phyloP scores from a whole-genome alignment of 2,113 vertebrate genomes.

The Setophaga coronata region DNA sequence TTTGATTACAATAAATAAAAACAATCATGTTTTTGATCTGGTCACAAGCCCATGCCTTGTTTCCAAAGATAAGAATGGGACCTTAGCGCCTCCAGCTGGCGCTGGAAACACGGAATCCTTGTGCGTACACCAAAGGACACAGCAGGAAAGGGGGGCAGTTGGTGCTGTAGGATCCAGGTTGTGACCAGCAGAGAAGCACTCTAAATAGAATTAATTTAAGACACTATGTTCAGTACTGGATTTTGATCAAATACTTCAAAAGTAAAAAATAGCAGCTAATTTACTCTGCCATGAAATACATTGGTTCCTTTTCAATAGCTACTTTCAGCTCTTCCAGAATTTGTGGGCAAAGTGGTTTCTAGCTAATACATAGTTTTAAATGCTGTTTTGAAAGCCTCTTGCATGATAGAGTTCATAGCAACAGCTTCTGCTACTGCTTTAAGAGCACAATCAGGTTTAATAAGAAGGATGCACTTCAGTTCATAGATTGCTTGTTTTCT shows the following conservation, averaged over 20 bases:
- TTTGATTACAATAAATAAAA: neutral
- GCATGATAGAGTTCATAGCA: constrained; percentile 27
- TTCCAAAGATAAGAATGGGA: neutral
- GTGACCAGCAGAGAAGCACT: neutral
- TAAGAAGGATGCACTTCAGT: constrained; percentile 18
- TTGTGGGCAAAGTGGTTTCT: constrained; percentile 43
- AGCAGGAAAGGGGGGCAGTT: neutral
- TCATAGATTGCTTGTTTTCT: constrained; percentile 41
- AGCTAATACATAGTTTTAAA: constrained; percentile 46
- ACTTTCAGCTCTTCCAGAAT: constrained; percentile 49
- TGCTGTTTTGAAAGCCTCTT: constrained; percentile 62
- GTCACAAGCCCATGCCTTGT: neutral
- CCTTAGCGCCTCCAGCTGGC: neutral
- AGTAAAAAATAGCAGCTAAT: constrained; percentile 25
- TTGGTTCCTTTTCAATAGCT: constrained; percentile 51
- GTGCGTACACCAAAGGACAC: accelerated
- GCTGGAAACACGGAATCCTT: accelerated
- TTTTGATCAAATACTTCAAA: constrained; percentile 43
- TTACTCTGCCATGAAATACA: constrained; percentile 12
- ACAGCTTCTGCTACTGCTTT: constrained; percentile 18
- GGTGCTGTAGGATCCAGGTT: neutral
- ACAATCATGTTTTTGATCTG: neutral
- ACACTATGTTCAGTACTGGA: neutral
- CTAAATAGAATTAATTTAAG: neutral
- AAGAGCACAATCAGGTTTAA: constrained; percentile 35